Percentiles rank a stretch among this genome's conserved stretches.
phyloP scores from a whole-genome alignment of 2,888 invertebrate genomes.

The Branchipolynoe longqiensis region DNA sequence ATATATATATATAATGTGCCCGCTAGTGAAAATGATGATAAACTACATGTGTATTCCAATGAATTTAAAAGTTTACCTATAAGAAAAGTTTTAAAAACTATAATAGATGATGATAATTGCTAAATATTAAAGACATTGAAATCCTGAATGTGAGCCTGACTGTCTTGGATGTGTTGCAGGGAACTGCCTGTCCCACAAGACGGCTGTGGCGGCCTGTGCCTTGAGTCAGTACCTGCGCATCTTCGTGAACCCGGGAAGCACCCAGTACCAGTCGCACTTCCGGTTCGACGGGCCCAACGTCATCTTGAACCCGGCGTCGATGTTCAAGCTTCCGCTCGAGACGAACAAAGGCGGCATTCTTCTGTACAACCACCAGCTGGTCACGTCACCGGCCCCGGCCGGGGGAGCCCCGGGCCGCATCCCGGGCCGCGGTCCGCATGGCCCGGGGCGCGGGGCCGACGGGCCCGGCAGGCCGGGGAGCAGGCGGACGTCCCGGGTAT shows the following conservation, averaged over 20 bases:
- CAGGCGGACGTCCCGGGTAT: background rate
- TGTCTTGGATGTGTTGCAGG: slow-evolving; percentile 68
- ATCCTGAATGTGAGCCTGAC: background rate
- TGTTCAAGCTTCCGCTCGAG: slow-evolving; percentile 39
- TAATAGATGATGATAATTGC: background rate
- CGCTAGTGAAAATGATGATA: too few species aligned
- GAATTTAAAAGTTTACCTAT: too few species aligned
- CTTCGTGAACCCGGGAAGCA: slow-evolving; percentile 72
- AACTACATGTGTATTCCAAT: too few species aligned
- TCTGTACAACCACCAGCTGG: background rate
- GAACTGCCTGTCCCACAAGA: slow-evolving; percentile 79
- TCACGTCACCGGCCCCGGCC: background rate
- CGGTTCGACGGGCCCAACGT: slow-evolving; percentile 58
- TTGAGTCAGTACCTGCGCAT: slow-evolving; percentile 77
- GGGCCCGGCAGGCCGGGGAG: background rate
- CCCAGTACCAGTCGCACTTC: slow-evolving; percentile 22
- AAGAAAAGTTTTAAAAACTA: too few species aligned
- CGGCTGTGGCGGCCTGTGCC: slow-evolving; percentile 79
- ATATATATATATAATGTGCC: too few species aligned
- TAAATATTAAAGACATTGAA: background rate
- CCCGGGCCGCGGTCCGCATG: background rate
- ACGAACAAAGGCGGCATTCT: background rate
- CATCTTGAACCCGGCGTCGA: slow-evolving; percentile 53
- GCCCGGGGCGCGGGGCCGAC: background rate
- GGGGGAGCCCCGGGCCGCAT: too few species aligned